These are phyloP conservation scores for Mesopsocus fuscifrons DNA, from an alignment of 2,888 invertebrate species.

Conservation along the genomic window DNA sequence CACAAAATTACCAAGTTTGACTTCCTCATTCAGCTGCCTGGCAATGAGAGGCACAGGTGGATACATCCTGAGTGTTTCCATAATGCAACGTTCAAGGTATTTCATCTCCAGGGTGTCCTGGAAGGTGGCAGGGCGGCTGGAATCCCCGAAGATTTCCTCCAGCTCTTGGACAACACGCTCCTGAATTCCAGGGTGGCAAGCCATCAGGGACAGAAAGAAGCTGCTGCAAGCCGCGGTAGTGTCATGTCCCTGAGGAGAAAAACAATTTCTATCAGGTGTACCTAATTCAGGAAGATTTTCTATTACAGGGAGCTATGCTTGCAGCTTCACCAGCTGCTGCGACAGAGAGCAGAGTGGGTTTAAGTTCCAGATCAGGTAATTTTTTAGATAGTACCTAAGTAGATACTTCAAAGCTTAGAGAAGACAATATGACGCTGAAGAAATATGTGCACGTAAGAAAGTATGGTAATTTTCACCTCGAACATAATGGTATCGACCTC, in stretches of 20 bases:
- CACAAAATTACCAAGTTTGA: conserved; percentile 46
- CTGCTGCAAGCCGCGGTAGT: conserved; percentile 74
- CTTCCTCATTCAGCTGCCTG: conserved; percentile 45
- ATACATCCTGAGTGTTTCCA: conserved; percentile 57
- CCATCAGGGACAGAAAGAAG: conserved; percentile 68
- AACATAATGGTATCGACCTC: conserved; percentile 81
- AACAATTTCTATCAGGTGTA: too few species aligned
- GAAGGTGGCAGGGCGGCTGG: conserved; percentile 55
- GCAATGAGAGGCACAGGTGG: conserved; percentile 67
- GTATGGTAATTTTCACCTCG: too few species aligned
- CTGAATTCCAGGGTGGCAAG: conserved; percentile 62
- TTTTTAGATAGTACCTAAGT: too few species aligned
- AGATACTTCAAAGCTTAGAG: too few species aligned
- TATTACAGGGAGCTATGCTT: too few species aligned
- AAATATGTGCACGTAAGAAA: too few species aligned
- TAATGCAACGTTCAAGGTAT: conserved; percentile 56
- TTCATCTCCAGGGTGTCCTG: conserved; percentile 65
- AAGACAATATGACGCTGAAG: too few species aligned
- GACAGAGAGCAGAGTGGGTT: too few species aligned
- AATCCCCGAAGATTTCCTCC: conserved; percentile 56
- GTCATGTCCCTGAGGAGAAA: conserved; percentile 56
- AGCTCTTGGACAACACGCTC: conserved; percentile 51
- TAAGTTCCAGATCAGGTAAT: too few species aligned
- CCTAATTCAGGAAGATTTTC: too few species aligned
- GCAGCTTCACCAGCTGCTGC: too few species aligned